Percentiles rank a stretch among this genome's conserved stretches.
Conservation (phyloP, 2,888 invertebrate species). For the Eumacrocentrus americanus region DNA sequence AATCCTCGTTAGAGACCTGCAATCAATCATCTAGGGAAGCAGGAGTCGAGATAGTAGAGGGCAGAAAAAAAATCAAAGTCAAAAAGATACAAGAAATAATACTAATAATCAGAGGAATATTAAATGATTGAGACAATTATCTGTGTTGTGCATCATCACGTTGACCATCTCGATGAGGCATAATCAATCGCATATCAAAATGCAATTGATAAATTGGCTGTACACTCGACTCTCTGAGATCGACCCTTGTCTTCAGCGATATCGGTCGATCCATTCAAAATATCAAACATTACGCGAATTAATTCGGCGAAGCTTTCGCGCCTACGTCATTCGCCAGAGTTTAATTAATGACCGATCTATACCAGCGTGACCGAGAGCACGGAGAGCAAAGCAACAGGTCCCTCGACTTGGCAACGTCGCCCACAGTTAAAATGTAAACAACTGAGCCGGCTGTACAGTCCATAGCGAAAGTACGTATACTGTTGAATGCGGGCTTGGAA, state of each 20-base stretch:
- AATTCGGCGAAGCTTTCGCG: conserved; percentile 39
- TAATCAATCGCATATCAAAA: not conserved
- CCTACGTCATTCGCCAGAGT: conserved; percentile 43
- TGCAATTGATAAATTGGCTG: not conserved
- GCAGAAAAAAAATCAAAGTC: conserved; percentile 31
- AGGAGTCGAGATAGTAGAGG: too few relatives aligned
- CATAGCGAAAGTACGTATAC: conserved; percentile 10
- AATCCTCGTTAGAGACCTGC: not conserved
- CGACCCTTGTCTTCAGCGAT: not conserved
- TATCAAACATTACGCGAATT: conserved; percentile 33
- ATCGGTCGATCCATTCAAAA: conserved; percentile 1
- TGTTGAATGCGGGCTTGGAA: not conserved
- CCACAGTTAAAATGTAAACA: conserved; percentile 59
- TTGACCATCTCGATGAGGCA: not conserved
- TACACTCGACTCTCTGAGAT: not conserved
- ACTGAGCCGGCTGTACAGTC: conserved; percentile 54
- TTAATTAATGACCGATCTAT: conserved; percentile 50
- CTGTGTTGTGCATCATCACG: not conserved
- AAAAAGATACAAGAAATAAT: not conserved
- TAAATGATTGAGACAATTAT: not conserved
- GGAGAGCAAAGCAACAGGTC: conserved; percentile 51
- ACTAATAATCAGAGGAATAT: not conserved
- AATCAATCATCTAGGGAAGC: conserved; percentile 15
- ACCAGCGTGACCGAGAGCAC: conserved; percentile 28
- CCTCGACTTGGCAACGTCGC: conserved; percentile 56